These are phyloP conservation scores for Cirrhinus molitorella DNA, from an alignment of 2,797 vertebrate genomes.

Conservation along the genomic window DNA sequence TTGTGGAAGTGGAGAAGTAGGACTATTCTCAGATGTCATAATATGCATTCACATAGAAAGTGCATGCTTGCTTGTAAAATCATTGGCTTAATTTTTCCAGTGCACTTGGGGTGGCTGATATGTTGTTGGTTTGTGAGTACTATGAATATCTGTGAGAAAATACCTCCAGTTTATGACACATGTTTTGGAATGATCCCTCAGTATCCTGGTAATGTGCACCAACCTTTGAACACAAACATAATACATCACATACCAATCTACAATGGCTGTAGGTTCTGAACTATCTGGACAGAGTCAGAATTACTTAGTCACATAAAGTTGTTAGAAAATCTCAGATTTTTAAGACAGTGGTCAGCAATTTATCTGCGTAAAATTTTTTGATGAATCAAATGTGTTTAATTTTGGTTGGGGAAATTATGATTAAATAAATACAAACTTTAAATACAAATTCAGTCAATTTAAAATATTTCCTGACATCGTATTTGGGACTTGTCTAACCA, in stretches of 20 bases:
- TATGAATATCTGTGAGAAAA: not conserved
- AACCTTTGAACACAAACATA: not conserved
- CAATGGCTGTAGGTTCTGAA: not conserved
- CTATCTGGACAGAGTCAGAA: not conserved
- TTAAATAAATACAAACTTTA: too few relatives aligned
- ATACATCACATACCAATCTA: not conserved
- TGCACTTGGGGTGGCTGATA: not conserved
- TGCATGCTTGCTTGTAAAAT: not conserved
- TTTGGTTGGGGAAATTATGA: too few relatives aligned
- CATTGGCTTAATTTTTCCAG: not conserved
- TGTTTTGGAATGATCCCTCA: not conserved
- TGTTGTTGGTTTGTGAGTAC: not conserved
- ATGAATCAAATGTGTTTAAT: too few relatives aligned
- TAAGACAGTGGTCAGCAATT: not conserved
- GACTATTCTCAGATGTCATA: not conserved
- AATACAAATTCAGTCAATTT: too few relatives aligned
- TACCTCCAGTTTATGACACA: not conserved
- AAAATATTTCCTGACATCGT: too few relatives aligned
- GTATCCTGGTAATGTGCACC: not conserved
- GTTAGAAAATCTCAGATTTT: not conserved
- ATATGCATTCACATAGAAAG: conserved; percentile 1
- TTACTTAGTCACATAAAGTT: not conserved
- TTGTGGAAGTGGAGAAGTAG: not conserved
- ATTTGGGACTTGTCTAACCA: too few relatives aligned
- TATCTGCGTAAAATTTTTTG: not conserved